Percentiles rank a stretch among this genome's conserved stretches.
phyloP scores from a whole-genome alignment of 2,797 vertebrate genomes.

The Paguma larvata region DNA sequence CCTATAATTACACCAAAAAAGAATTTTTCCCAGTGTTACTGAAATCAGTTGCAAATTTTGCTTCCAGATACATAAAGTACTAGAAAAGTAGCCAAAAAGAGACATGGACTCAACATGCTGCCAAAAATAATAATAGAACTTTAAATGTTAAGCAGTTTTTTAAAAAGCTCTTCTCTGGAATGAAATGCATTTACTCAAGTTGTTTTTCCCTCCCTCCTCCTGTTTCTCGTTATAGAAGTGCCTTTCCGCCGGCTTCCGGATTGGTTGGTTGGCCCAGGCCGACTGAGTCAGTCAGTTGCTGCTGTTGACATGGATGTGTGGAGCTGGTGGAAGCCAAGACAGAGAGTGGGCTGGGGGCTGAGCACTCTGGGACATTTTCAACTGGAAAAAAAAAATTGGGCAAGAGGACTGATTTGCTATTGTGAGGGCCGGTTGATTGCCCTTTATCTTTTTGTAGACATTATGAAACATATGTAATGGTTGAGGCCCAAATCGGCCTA shows the following conservation, averaged over 20 bases:
- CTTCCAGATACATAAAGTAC: constrained; percentile 86
- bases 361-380: not conserved
- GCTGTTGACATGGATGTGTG: constrained; percentile 5
- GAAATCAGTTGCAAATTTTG: constrained; percentile 84
- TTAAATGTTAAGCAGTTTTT: constrained; percentile 85
- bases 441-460: not conserved
- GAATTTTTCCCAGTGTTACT: constrained; percentile 75
- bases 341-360: fast-evolving
- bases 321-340: not conserved
- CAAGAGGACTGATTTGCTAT: not conserved
- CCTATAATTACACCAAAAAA: constrained; percentile 80
- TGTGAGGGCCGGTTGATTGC: not conserved
- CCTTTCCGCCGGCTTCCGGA: constrained; percentile 59
- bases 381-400: not conserved
- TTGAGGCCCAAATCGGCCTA: not conserved
- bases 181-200: constrained; percentile 78
- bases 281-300: constrained; percentile 45
- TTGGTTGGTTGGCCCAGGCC: not conserved
- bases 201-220: constrained; percentile 14
- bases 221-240: constrained; percentile 70
- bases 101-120: constrained; percentile 78
- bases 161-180: constrained; percentile 77
- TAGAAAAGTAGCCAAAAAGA: constrained; percentile 87
- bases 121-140: constrained; percentile 88
- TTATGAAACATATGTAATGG: not conserved